Evolutionary conservation across 2,797 vertebrate species (phyloP).

Genomic region (Sebastes iracundus): DNA sequence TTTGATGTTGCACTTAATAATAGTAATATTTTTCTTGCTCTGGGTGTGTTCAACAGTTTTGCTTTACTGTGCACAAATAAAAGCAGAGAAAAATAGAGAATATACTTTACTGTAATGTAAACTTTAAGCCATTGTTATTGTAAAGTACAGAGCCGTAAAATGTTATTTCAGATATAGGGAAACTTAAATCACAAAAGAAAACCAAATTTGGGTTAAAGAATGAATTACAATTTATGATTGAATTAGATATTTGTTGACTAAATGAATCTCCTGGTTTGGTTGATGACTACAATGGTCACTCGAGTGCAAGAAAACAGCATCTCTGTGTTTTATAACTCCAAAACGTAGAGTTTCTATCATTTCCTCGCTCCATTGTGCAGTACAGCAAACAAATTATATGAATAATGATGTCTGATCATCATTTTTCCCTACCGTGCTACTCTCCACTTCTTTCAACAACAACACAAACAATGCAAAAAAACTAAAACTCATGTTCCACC

Average conservation of each 20-base stretch:
- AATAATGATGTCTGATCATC: neutral
- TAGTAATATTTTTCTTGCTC: neutral
- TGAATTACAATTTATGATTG: neutral
- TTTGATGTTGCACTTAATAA: neutral
- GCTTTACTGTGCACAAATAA: neutral
- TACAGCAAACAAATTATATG: neutral
- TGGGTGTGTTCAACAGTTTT: neutral
- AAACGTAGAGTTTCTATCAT: neutral
- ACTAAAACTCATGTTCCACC: neutral
- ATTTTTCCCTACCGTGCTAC: neutral
- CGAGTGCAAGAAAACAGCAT: neutral
- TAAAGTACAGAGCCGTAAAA: neutral
- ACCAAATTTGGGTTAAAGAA: neutral
- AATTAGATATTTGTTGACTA: neutral
- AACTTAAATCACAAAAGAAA: neutral
- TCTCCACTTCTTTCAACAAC: neutral
- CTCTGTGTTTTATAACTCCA: neutral
- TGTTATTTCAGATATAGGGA: neutral
- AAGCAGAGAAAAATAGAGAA: conserved; percentile 16
- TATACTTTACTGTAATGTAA: neutral
- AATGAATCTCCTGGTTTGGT: neutral
- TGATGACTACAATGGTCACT: neutral
- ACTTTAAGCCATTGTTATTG: neutral
- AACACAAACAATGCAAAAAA: neutral
- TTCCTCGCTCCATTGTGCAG: neutral